Conservation (phyloP, 2,113 vertebrate species). For the Chlamydotis undulata region DNA sequence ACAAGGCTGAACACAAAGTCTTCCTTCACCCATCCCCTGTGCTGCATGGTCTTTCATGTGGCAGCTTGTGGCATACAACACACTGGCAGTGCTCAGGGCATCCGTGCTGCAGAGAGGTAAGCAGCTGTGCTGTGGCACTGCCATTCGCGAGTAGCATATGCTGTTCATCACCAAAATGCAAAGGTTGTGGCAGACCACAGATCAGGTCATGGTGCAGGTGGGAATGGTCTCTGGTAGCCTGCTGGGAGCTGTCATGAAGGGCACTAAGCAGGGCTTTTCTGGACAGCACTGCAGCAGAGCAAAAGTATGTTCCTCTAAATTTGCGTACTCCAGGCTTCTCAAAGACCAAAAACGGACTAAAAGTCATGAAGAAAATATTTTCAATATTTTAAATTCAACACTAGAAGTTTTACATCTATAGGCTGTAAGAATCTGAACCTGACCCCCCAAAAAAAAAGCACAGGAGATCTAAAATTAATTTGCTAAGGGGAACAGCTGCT, state of each 20-base stretch:
- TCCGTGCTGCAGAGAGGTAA: rapidly evolving
- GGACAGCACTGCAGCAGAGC: neutral
- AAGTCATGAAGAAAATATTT: neutral
- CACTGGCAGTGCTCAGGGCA: neutral
- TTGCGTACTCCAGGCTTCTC: neutral
- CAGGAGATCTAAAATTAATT: neutral
- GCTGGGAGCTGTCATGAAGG: neutral
- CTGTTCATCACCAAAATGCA: neutral
- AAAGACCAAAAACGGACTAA: neutral
- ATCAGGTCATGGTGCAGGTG: neutral
- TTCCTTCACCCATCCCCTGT: neutral
- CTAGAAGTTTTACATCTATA: neutral
- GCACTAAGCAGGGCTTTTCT: neutral
- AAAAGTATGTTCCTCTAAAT: neutral
- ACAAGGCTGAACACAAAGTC: neutral
- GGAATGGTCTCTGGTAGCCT: neutral
- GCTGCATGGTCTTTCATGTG: neutral
- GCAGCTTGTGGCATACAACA: too few species aligned
- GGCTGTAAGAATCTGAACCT: neutral
- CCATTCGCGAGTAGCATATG: neutral
- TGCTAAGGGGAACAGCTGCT: neutral
- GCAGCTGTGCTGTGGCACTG: neutral
- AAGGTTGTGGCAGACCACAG: too few species aligned
- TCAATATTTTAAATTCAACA: neutral
- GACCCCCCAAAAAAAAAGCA: neutral